Base-by-base conservation (phyloP, 2,113 vertebrate genomes). In the Reinhardtius hippoglossoides region DNA sequence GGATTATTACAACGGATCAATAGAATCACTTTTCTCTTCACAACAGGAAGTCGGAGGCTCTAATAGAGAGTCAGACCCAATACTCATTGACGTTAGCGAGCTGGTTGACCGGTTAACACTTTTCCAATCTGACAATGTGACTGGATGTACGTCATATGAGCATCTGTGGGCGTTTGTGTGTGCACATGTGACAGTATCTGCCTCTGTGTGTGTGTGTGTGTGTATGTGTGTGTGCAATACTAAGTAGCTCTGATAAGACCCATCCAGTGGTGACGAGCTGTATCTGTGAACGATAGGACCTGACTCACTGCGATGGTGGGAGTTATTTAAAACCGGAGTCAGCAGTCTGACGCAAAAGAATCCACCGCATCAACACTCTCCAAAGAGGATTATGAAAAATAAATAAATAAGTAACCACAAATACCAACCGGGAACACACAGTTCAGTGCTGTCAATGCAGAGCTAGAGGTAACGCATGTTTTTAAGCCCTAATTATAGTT, bases 251-350 rank as follows among this genome's bases (percentile, higher is more conserved):
- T 54, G 74, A 84, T 84, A 82, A 84, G 76, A 81, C 67, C 78
- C 78, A 81, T 80, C 82, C 89, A 89, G 86, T 78, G 82, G 78
- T 81, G 88, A 88, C 27, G 60, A 80, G 81, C 85, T 56, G 56
- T 74, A 76, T 76, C 86, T 81, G 83, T 67, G 78, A 89, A 88
- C 55, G 87, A 77, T 52, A 72, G 86, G 85, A 87, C 88, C 87
- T 90, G 88, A 93, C 89, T 94, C 91, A 91, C 87, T 35, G 79
- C 18, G 72, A 86, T 84, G 89, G 90, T 87, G 85, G 74, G 87
- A 86, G 89, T 90, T 94, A 95, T 95, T 93, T 92, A 89, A 92
- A 93, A 89, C 85, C 78, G 52, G 68, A 91, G 80, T 89, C 81
- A 83, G 85, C 82, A 80, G 81, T 76, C 74, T 92, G 92, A 92